Evolutionary conservation across 2,113 vertebrate species (phyloP).

Genomic region (Ageneiosus marmoratus): DNA sequence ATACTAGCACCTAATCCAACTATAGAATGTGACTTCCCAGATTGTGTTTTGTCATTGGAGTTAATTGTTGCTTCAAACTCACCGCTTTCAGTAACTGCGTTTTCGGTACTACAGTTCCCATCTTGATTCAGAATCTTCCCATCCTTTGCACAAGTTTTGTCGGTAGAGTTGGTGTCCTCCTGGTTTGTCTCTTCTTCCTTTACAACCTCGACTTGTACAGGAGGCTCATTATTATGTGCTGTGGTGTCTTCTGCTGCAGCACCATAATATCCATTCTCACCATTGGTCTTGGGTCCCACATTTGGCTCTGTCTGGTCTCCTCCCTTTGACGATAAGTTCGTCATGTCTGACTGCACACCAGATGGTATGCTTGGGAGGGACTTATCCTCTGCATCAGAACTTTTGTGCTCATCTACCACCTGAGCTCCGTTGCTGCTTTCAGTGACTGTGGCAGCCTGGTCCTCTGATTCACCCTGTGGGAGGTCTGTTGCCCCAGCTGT

Average conservation of each 20-base stretch:
- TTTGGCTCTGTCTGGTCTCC: constrained; percentile 37
- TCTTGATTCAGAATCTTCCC: constrained; percentile 72
- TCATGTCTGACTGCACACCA: constrained; percentile 47
- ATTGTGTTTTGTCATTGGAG: constrained; percentile 56
- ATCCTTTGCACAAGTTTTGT: constrained; percentile 62
- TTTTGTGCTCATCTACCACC: constrained; percentile 48
- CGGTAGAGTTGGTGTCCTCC: constrained; percentile 62
- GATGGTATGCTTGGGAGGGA: constrained; percentile 43
- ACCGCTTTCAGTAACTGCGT: constrained; percentile 74
- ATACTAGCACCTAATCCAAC: constrained; percentile 50
- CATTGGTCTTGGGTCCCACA: constrained; percentile 64
- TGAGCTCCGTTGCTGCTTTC: constrained; percentile 47
- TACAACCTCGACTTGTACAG: constrained; percentile 57
- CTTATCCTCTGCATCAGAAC: constrained; percentile 38
- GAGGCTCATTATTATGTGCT: constrained; percentile 66
- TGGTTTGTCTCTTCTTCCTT: constrained; percentile 58
- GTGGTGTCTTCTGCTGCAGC: constrained; percentile 65
- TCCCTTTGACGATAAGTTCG: constrained; percentile 33
- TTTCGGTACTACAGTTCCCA: constrained; percentile 63
- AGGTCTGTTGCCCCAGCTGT: constrained; percentile 34
- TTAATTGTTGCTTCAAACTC: constrained; percentile 68
- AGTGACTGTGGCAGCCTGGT: constrained; percentile 43
- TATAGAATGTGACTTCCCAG: constrained; percentile 53
- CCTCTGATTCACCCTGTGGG: constrained; percentile 46
- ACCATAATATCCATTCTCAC: constrained; percentile 71